A percentile compares a stretch with the other conserved stretches of the same genome.
Evolutionary conservation across 2,113 vertebrate genomes (phyloP).

Genomic region (Promerops cafer): DNA sequence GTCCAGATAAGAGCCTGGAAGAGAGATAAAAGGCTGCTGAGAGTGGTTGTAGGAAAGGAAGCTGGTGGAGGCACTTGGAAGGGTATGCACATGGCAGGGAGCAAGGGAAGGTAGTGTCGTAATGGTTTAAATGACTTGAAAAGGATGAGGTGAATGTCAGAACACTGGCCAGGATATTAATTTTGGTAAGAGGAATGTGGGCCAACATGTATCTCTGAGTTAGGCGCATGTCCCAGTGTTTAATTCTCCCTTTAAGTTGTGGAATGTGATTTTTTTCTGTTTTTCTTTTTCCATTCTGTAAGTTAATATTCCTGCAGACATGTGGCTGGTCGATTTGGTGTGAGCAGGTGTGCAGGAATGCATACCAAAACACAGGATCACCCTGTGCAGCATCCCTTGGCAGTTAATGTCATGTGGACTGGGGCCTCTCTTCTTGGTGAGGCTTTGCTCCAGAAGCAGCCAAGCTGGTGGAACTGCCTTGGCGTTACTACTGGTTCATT

Average conservation of each 20-base stretch:
- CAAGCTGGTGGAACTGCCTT: neutral
- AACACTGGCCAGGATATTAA: constrained; percentile 32
- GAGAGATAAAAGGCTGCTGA: constrained; percentile 14
- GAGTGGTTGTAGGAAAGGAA: neutral
- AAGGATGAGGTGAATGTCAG: constrained; percentile 49
- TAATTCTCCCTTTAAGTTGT: neutral
- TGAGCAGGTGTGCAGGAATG: neutral
- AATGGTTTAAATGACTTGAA: constrained; percentile 41
- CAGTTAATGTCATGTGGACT: fast-evolving
- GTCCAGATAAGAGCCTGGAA: neutral
- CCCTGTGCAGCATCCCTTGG: neutral
- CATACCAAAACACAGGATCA: neutral
- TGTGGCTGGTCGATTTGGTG: neutral
- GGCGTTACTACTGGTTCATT: neutral
- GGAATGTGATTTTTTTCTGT: neutral
- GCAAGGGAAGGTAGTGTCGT: neutral
- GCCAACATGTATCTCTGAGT: neutral
- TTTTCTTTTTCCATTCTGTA: neutral
- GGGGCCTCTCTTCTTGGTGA: neutral
- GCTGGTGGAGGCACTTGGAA: neutral
- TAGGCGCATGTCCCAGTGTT: neutral
- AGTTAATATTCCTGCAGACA: neutral
- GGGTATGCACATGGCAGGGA: neutral
- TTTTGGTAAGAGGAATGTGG: constrained; percentile 34
- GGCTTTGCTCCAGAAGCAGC: neutral